Evolutionary conservation across 1,140 invertebrate species (phyloP).

Genomic region (Brachionus manjavacas): DNA sequence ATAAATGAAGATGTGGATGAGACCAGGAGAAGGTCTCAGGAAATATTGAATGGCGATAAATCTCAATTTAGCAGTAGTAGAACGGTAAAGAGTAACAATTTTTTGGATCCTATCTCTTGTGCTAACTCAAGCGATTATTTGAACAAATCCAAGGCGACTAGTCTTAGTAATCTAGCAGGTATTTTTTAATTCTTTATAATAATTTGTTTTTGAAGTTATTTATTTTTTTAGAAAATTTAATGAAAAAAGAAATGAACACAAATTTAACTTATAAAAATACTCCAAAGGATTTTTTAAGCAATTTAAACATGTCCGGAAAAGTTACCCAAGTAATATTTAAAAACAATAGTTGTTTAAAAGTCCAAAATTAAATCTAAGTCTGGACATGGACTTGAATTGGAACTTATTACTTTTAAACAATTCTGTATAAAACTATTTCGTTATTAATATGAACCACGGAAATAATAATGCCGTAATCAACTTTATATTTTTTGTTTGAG

Average conservation of each 20-base stretch:
- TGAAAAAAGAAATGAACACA: slow-evolving; percentile 34
- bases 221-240: slow-evolving; percentile 3
- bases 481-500: no score
- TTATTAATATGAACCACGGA: no score
- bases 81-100: not conserved
- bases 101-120: not conserved
- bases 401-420: no score
- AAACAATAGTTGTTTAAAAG: no score
- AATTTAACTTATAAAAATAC: slow-evolving; percentile 28
- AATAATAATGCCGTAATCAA: no score
- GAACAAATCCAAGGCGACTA: not conserved
- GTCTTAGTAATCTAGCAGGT: slow-evolving; percentile 37
- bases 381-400: no score
- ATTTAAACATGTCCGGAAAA: slow-evolving; percentile 26
- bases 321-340: slow-evolving; percentile 2
- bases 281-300: slow-evolving; percentile 3
- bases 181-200: not conserved
- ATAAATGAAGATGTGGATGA: not conserved
- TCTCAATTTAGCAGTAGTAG: not conserved
- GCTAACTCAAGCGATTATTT: not conserved
- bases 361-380: no score
- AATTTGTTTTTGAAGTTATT: not conserved
- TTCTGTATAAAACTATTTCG: not conserved
- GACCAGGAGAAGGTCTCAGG: not conserved
- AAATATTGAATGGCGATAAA: not conserved